A percentile compares a stretch with the other conserved stretches of the same genome.
phyloP scores from a whole-genome alignment of 2,888 invertebrate species.

The Caenorhabditis panamensis region DNA sequence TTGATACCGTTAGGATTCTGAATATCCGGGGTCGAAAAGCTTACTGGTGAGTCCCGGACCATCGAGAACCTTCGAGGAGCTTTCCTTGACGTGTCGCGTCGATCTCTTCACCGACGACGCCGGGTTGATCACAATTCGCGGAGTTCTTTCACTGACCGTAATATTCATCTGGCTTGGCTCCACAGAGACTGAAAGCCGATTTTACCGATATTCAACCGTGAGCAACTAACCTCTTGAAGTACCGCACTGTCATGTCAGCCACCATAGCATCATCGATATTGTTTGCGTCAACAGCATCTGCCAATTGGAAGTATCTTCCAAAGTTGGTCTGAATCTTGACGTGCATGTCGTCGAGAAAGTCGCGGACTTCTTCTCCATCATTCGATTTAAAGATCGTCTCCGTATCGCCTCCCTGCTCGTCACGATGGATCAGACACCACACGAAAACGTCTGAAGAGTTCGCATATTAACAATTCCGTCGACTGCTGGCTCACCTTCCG shows the following conservation, averaged over 20 bases:
- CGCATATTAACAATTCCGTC: background rate
- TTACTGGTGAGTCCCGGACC: constrained; percentile 89
- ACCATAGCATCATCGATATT: constrained; percentile 37
- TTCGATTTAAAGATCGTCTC: constrained; percentile 50
- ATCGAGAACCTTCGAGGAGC: constrained; percentile 95
- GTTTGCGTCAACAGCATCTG: constrained; percentile 16
- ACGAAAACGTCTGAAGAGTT: constrained; percentile 26
- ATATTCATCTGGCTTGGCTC: constrained; percentile 49
- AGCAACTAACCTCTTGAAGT: constrained; percentile 33
- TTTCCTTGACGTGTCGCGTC: constrained; percentile 91
- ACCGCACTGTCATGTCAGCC: constrained; percentile 32
- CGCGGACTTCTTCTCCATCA: constrained; percentile 40
- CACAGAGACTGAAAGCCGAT: constrained; percentile 34
- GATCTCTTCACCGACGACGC: constrained; percentile 84
- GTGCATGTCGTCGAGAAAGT: constrained; percentile 62
- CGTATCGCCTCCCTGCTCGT: constrained; percentile 54
- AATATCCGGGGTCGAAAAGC: no score
- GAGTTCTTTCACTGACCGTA: constrained; percentile 52
- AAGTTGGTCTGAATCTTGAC: constrained; percentile 51
- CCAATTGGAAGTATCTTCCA: constrained; percentile 44
- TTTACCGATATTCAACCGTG: background rate
- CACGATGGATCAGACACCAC: constrained; percentile 58
- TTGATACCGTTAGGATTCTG: no score
- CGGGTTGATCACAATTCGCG: constrained; percentile 44
- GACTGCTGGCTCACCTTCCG: constrained; percentile 1